Evolutionary conservation across 2,113 vertebrate species (phyloP).

Genomic region (Pampusana beccarii): DNA sequence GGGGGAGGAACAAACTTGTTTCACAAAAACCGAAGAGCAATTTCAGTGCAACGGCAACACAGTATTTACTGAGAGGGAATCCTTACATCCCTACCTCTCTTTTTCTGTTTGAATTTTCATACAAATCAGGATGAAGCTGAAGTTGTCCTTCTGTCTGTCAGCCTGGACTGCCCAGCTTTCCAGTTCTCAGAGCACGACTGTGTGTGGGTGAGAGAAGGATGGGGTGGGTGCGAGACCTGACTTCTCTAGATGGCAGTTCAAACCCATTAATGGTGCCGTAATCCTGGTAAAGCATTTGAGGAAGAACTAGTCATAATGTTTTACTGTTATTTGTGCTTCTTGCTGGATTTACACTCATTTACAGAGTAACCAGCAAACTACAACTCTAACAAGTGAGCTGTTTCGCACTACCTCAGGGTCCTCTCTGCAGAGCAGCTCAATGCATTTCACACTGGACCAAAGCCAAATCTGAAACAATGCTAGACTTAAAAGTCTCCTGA

Average conservation of each 20-base stretch:
- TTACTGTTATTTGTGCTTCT: neutral
- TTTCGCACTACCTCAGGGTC: neutral
- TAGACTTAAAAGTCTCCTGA: neutral
- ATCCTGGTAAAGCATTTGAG: neutral
- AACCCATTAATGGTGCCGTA: neutral
- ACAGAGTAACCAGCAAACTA: neutral
- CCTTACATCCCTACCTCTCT: neutral
- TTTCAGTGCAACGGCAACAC: neutral
- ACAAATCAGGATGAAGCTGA: neutral
- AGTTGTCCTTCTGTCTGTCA: neutral
- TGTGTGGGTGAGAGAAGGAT: neutral
- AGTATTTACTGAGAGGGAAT: neutral
- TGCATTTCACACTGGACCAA: neutral
- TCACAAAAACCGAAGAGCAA: neutral
- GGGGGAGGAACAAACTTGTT: neutral
- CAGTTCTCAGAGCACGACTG: neutral
- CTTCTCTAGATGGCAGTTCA: neutral
- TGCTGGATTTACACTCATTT: neutral
- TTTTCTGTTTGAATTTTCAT: neutral
- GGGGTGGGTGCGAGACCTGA: neutral
- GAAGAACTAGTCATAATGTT: neutral
- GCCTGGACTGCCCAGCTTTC: neutral
- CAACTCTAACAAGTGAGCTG: neutral
- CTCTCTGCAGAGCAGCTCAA: neutral
- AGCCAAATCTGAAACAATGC: slow-evolving; percentile 31